Evolutionary conservation across 2,113 vertebrate species (phyloP).

Genomic region (Orthochromis indermauri): DNA sequence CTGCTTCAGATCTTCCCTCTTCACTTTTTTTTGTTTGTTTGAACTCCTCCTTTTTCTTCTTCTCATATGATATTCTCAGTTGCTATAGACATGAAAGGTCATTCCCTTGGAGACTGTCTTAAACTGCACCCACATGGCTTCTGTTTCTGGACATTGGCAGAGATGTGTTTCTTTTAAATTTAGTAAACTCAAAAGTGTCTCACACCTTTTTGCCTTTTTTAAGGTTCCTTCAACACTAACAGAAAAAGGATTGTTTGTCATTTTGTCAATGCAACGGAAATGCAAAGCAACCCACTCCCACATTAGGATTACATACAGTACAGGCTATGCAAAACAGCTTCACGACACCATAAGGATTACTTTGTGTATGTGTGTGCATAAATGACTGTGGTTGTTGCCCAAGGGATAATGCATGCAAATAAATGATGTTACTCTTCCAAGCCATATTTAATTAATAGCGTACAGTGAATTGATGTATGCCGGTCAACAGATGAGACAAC

Average conservation of each 20-base stretch:
- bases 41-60: neutral
- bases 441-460: neutral
- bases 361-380: neutral
- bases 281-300: neutral
- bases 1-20: neutral
- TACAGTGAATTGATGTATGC: neutral
- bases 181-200: neutral
- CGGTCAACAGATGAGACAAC: neutral
- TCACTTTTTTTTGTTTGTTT: neutral
- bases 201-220: neutral
- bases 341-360: neutral
- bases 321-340: conserved; percentile 6
- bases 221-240: neutral
- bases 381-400: neutral
- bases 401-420: neutral
- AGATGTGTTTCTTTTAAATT: neutral
- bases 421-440: neutral
- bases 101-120: conserved; percentile 1
- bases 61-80: conserved; percentile 41
- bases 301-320: neutral
- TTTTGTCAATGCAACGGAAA: neutral
- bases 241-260: neutral
- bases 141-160: neutral
- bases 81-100: conserved; percentile 5
- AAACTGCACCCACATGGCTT: neutral